A percentile compares a stretch with the other conserved stretches of the same genome.
These are phyloP conservation scores for Pteropus rufus DNA, from an alignment of 2,797 vertebrate species.

Conservation along the genomic window DNA sequence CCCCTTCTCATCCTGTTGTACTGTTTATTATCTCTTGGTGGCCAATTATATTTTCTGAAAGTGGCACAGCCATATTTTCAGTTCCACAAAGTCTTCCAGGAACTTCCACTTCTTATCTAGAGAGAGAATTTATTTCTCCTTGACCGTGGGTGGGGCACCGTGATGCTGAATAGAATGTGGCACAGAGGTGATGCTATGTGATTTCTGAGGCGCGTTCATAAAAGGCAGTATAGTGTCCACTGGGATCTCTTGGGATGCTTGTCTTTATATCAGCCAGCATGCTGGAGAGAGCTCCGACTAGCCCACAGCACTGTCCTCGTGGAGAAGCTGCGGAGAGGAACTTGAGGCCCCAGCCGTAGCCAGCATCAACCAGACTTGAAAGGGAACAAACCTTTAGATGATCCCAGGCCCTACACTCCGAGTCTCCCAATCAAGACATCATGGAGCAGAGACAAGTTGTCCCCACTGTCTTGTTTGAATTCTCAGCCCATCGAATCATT, in stretches of 20 bases:
- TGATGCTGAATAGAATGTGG: neutral
- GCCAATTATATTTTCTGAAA: neutral
- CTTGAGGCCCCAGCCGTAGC: rapidly evolving
- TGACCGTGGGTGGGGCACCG: rapidly evolving
- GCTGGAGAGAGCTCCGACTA: neutral
- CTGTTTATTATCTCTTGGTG: neutral
- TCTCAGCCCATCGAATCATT: neutral
- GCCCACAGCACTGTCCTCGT: rapidly evolving
- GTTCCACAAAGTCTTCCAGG: neutral
- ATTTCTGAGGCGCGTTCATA: neutral
- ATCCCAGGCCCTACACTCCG: neutral
- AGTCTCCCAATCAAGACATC: neutral
- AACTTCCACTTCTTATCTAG: neutral
- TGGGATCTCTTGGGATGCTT: neutral
- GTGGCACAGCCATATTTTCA: neutral
- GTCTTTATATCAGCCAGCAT: neutral
- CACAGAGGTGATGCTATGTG: rapidly evolving
- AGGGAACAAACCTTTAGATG: neutral
- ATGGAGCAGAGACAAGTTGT: neutral
- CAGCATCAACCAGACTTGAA: neutral
- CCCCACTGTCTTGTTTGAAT: neutral
- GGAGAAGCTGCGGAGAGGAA: neutral
- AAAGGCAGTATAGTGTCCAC: rapidly evolving
- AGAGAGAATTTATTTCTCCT: neutral
- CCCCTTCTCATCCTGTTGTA: neutral